Evolutionary conservation across 1,140 invertebrate species (phyloP), one percentile per base, ranked within the genome.

Genomic region (Trichonephila clavipes): DNA sequence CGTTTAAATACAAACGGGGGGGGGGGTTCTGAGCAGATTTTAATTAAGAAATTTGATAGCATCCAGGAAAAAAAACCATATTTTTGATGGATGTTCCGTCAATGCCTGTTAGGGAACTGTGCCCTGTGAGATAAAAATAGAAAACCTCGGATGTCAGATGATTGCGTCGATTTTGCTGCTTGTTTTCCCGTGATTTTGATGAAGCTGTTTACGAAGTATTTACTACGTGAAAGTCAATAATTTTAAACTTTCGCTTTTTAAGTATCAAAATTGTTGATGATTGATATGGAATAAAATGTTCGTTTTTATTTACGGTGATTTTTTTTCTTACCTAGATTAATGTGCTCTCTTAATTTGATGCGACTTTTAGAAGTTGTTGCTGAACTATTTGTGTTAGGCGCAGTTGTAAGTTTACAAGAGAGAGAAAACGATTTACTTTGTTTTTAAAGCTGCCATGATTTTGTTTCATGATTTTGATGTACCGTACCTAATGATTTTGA

Each of bases 31-130:
- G 82, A 83, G 24, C n/a, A 51, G 44, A 58, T 83, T 83, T 83
- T 83, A 83, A 83, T 83, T 83, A 83, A 83, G 82, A 83, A 83
- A 83, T 83, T 83, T 59, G 40, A 83, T 58, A 83, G 44, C 44
- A 51, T 4, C 28, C 72, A 14, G 34, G 28, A 77, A 77, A 77
- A 77, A 40, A 40, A 28, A 28, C 0, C 72, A 34, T 34, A 34
- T 59, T 58, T 51, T 83, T 83, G 82, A 83, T 83, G 82, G 82
- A 83, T 83, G 82, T 83, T 51, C 44, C 51, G 51, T 40, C 72
- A 19, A 16, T 40, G 4, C 16, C 24, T 19, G 72, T 77, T 77
- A 19, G 16, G 51, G 10, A 10, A 19, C 18, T 77, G 72, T 12
- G 72, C 28, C 16, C 72, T 40, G 12, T 6, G 28, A 69, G 21